Conservation (phyloP, 37 sponge, comb jelly and placozoan species). For the Hormiphora californensis region DNA sequence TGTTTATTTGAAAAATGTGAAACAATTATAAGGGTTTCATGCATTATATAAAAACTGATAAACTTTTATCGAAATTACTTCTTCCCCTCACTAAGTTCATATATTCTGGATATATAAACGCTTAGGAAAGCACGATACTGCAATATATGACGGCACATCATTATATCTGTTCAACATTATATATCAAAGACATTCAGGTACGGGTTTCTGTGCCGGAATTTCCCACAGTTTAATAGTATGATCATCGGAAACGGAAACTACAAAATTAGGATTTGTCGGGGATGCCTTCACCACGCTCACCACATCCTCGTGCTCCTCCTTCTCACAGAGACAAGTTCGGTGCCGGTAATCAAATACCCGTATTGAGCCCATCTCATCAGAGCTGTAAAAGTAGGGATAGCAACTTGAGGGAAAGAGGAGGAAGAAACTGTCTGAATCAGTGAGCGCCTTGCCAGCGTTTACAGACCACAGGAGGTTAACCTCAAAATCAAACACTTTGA, state of each 20-base stretch:
- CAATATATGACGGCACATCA: no score
- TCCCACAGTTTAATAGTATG: conserved; percentile 8
- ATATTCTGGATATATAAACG: no score
- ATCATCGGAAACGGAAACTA: conserved; percentile 36
- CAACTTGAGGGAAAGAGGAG: background rate
- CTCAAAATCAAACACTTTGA: conserved; percentile 23
- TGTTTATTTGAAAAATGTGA: no score
- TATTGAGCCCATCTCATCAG: conserved; percentile 23
- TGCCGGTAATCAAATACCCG: background rate
- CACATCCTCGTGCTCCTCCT: background rate
- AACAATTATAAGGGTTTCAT: no score
- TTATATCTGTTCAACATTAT: no score
- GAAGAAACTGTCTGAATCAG: background rate
- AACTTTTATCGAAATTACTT: no score
- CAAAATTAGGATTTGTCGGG: background rate
- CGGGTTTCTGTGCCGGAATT: background rate
- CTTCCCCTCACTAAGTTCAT: no score
- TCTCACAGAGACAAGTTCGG: background rate
- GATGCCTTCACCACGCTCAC: background rate
- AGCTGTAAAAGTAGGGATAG: background rate
- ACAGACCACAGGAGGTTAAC: background rate
- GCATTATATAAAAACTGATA: no score
- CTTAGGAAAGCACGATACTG: no score
- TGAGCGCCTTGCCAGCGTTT: background rate
- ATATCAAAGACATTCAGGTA: background rate